A percentile compares a stretch with the other conserved stretches of the same genome.
phyloP scores from a whole-genome alignment of 2,888 invertebrate species.

The Phoenoteleia sp. region DNA sequence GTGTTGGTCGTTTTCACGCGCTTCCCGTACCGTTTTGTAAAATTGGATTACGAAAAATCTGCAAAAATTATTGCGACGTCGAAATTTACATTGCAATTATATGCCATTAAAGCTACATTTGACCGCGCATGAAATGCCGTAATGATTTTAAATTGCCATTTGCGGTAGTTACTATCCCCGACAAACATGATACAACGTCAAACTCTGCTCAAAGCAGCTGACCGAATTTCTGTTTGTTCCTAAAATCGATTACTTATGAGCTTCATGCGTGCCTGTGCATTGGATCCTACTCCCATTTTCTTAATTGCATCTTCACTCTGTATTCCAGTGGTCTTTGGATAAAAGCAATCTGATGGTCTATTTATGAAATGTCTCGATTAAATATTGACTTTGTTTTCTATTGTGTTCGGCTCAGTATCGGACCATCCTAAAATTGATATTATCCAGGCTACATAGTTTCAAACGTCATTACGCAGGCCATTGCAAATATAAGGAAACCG shows the following conservation, averaged over 20 bases:
- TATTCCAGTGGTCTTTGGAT: slow-evolving; percentile 36
- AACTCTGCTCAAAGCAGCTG: slow-evolving; percentile 38
- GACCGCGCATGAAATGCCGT: slow-evolving; percentile 48
- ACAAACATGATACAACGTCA: slow-evolving; percentile 35
- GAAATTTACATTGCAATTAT: slow-evolving; percentile 16
- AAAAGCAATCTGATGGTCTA: slow-evolving; percentile 24
- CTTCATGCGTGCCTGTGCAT: slow-evolving; percentile 66
- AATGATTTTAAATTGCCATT: slow-evolving; percentile 34
- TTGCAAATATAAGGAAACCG: slow-evolving; percentile 34
- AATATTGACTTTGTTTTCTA: slow-evolving; percentile 13
- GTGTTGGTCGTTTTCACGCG: slow-evolving; percentile 22
- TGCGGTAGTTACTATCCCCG: slow-evolving; percentile 44
- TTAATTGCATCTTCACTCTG: slow-evolving; percentile 57
- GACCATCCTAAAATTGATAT: slow-evolving; percentile 27
- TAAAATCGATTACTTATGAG: slow-evolving; percentile 53
- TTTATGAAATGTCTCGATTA: background rate
- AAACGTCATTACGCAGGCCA: slow-evolving; percentile 34
- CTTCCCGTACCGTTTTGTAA: slow-evolving; percentile 19
- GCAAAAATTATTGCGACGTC: slow-evolving; percentile 1
- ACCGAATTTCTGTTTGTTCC: slow-evolving; percentile 55
- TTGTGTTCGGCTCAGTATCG: background rate
- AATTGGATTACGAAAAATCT: slow-evolving; percentile 11
- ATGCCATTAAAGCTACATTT: slow-evolving; percentile 36
- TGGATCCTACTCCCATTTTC: slow-evolving; percentile 41
- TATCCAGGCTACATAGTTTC: slow-evolving; percentile 41